Evolutionary conservation across 2,888 invertebrate genomes (phyloP).

Genomic region (Shargacucullia verbasci): DNA sequence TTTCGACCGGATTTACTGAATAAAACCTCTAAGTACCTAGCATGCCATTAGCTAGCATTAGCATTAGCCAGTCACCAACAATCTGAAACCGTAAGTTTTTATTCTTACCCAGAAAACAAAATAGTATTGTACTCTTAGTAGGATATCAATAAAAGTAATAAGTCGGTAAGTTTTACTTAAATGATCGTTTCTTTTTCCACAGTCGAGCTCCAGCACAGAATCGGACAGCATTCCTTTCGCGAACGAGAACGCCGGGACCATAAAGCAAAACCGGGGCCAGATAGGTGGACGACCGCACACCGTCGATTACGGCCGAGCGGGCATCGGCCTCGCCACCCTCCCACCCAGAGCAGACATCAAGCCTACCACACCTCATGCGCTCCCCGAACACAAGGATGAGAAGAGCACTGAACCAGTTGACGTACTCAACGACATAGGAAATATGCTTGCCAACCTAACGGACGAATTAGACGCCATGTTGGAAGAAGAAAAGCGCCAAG

Average conservation of each 20-base stretch:
- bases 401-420: conserved; percentile 92
- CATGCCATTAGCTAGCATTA: too few relatives aligned
- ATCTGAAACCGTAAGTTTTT: too few relatives aligned
- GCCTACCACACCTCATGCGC: conserved; percentile 69
- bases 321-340: conserved; percentile 77
- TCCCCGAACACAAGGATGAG: conserved; percentile 86
- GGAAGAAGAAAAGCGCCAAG: conserved; percentile 96
- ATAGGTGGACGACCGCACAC: conserved; percentile 84
- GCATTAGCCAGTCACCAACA: too few relatives aligned
- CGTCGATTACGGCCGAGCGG: conserved; percentile 81
- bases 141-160: too few relatives aligned
- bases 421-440: conserved; percentile 98
- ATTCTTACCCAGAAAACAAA: too few relatives aligned
- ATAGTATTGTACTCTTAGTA: too few relatives aligned
- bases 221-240: conserved; percentile 99
- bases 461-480: conserved; percentile 99
- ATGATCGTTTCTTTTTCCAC: conserved; percentile 52
- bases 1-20: too few relatives aligned
- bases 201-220: conserved; percentile 98
- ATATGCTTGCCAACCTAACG: conserved; percentile 99
- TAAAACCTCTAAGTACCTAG: too few relatives aligned
- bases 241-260: conserved; percentile 99
- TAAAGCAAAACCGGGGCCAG: conserved; percentile 93
- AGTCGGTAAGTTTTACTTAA: not conserved
- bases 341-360: conserved; percentile 83